phyloP scores from a whole-genome alignment of 1,140 invertebrate genomes.

The Panagrolaimus sp. region DNA sequence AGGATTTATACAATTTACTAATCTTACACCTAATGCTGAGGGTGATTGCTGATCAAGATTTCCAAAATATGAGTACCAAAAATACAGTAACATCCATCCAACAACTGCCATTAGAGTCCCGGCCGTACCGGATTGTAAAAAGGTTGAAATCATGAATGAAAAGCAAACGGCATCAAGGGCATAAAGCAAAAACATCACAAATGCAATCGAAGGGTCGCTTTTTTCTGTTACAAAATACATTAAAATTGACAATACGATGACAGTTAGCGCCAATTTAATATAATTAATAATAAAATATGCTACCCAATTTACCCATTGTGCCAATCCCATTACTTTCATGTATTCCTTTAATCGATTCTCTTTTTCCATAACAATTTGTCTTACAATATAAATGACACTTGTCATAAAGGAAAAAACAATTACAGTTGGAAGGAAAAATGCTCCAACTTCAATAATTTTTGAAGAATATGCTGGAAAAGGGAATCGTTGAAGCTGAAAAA shows the following conservation, averaged over 20 bases:
- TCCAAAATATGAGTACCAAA: constrained; percentile 48
- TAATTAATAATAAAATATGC: constrained; percentile 77
- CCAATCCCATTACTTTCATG: constrained; percentile 81
- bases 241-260: constrained; percentile 64
- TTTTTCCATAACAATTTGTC: constrained; percentile 51
- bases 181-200: constrained; percentile 66
- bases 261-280: constrained; percentile 67
- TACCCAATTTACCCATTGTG: constrained; percentile 76
- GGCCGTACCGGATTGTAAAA: constrained; percentile 66
- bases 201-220: constrained; percentile 46
- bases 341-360: constrained; percentile 67
- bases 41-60: constrained; percentile 39
- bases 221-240: constrained; percentile 49
- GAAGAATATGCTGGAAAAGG: constrained; percentile 44
- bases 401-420: constrained; percentile 54
- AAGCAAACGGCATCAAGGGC: constrained; percentile 66
- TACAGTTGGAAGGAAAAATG: constrained; percentile 44
- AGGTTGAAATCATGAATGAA: constrained; percentile 69
- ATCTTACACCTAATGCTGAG: constrained; percentile 31
- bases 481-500: constrained; percentile 35
- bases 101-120: constrained; percentile 44
- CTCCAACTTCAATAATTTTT: constrained; percentile 50
- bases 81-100: constrained; percentile 52
- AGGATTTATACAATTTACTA: constrained; percentile 53
- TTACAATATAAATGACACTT: constrained; percentile 48